These are phyloP conservation scores for Ictalurus furcatus DNA, from an alignment of 2,113 vertebrate species.

Conservation along the genomic window DNA sequence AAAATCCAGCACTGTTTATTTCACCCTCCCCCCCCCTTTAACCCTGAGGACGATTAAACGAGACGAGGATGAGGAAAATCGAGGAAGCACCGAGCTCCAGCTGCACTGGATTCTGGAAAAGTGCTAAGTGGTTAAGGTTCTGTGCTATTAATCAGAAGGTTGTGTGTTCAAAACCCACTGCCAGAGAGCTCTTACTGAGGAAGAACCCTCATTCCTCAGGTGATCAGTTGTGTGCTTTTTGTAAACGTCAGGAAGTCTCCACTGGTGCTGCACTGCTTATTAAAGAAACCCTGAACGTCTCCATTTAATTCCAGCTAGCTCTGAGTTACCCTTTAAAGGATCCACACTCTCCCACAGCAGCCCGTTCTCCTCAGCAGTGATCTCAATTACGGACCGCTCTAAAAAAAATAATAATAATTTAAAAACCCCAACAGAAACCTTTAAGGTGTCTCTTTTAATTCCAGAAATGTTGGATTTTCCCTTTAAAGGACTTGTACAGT, in stretches of 20 bases:
- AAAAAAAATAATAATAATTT: not conserved
- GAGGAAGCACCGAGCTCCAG: slow-evolving; percentile 15
- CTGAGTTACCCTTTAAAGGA: not conserved
- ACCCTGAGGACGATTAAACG: not conserved
- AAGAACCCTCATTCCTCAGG: not conserved
- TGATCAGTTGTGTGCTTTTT: not conserved
- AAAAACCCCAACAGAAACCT: not conserved
- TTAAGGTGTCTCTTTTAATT: not conserved
- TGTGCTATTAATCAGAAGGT: not conserved
- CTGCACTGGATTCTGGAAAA: not conserved
- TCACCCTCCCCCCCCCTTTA: not conserved
- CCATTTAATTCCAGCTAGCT: not conserved
- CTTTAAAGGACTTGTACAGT: not conserved
- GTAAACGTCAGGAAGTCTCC: not conserved
- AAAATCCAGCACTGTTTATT: not conserved
- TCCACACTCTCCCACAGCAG: not conserved
- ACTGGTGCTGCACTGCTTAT: not conserved
- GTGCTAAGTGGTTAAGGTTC: not conserved
- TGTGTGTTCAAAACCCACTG: not conserved
- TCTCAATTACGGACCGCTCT: not conserved
- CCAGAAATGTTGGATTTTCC: not conserved
- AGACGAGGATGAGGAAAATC: not conserved
- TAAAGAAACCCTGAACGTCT: not conserved
- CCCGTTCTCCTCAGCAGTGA: not conserved
- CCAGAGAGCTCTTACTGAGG: not conserved